Evolutionary conservation across 2,113 vertebrate genomes (phyloP).

Genomic region (Chrysemys picta): DNA sequence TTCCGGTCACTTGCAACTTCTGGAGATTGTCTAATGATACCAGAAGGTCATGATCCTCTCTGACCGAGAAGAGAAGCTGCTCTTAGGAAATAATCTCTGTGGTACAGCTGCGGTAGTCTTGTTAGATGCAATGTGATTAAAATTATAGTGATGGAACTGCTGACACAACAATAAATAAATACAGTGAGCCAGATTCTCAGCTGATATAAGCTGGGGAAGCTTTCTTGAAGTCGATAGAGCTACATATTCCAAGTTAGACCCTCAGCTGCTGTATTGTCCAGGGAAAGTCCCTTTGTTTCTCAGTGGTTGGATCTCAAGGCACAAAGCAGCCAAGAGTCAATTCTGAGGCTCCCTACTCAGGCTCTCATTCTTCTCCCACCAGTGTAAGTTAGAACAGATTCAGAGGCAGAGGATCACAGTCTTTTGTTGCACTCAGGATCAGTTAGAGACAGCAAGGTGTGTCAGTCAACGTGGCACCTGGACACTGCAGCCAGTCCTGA

Average conservation of each 20-base stretch:
- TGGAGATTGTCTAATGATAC: constrained; percentile 56
- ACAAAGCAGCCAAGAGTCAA: background rate
- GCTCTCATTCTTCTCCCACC: background rate
- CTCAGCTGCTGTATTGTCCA: background rate
- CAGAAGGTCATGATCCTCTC: constrained; percentile 2
- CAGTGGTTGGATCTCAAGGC: background rate
- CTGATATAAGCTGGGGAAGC: background rate
- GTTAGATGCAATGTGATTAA: background rate
- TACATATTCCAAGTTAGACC: background rate
- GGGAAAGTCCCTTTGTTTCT: background rate
- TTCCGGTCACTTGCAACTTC: constrained; percentile 60
- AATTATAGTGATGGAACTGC: background rate
- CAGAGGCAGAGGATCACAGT: background rate
- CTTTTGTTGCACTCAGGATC: background rate
- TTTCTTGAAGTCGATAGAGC: background rate
- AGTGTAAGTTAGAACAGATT: background rate
- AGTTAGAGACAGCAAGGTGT: background rate
- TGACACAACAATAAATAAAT: background rate
- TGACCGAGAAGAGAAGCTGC: background rate
- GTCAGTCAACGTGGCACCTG: background rate
- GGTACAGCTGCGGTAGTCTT: background rate
- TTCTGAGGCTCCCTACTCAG: rapidly evolving
- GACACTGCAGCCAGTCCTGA: background rate
- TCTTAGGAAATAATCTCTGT: background rate
- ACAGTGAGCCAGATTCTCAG: background rate